Conservation (phyloP, 2,113 vertebrate genomes). For the Heterotis niloticus region DNA sequence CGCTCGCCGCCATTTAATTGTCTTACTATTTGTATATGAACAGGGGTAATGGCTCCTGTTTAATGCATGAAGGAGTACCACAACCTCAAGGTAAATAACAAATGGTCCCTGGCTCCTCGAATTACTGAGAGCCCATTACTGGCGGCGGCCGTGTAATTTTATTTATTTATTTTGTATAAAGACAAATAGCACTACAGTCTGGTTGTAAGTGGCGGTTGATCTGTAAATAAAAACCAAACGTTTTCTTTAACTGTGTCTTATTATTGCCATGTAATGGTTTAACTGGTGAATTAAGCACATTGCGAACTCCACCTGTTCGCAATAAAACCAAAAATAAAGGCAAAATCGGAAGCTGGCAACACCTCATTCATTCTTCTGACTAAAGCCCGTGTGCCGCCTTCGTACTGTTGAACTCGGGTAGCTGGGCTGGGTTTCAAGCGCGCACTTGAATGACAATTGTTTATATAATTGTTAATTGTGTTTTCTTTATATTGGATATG, state of each 20-base stretch:
- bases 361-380: not conserved
- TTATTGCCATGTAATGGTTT: not conserved
- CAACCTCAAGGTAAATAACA: conserved; percentile 7
- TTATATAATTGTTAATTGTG: no score
- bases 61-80: conserved; percentile 7
- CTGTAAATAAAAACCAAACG: not conserved
- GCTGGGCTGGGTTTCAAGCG: no score
- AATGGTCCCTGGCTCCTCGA: not conserved
- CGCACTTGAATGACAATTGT: no score
- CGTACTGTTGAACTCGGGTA: no score
- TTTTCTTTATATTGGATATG: no score
- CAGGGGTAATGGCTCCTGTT: not conserved
- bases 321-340: conserved; percentile 4
- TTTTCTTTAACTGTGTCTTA: not conserved
- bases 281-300: not conserved
- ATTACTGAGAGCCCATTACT: not conserved
- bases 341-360: not conserved
- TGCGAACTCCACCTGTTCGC: not conserved
- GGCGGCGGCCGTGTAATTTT: not conserved
- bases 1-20: not conserved
- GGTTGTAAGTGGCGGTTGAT: not conserved
- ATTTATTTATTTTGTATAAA: not conserved
- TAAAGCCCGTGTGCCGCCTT: no score
- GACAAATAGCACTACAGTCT: not conserved
- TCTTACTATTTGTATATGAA: not conserved